phyloP scores from a whole-genome alignment of 2,888 invertebrate species.

The Eupeodes latifasciatus region DNA sequence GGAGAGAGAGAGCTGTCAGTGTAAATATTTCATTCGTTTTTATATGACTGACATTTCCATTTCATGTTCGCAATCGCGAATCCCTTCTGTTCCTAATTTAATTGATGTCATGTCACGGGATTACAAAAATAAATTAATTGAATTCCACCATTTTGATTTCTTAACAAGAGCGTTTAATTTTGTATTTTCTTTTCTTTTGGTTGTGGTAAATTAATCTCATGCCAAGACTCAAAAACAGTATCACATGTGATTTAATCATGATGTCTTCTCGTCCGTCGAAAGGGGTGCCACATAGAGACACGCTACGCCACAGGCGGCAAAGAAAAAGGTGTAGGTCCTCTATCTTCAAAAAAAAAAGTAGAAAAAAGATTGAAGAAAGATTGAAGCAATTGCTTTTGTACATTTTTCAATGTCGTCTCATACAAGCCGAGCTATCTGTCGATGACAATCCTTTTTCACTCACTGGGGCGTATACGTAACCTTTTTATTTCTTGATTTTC shows the following conservation, averaged over 20 bases:
- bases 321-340: background rate
- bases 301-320: background rate
- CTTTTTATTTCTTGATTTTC: slow-evolving; percentile 44
- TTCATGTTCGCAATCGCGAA: slow-evolving; percentile 53
- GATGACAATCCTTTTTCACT: slow-evolving; percentile 43
- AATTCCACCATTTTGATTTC: slow-evolving; percentile 50
- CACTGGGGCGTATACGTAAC: slow-evolving; percentile 73
- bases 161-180: slow-evolving; percentile 38
- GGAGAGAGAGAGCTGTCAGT: background rate
- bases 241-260: slow-evolving; percentile 50
- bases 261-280: background rate
- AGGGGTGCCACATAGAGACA: background rate
- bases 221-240: slow-evolving; percentile 48
- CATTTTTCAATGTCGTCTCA: slow-evolving; percentile 43
- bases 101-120: slow-evolving; percentile 69
- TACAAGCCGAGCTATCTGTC: slow-evolving; percentile 28
- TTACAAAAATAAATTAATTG: slow-evolving; percentile 3
- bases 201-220: slow-evolving; percentile 61
- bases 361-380: slow-evolving; percentile 24
- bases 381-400: slow-evolving; percentile 31
- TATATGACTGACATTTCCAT: slow-evolving; percentile 68
- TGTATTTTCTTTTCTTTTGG: background rate
- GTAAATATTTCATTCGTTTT: slow-evolving; percentile 62
- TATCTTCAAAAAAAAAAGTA: slow-evolving; percentile 1
- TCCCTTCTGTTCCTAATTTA: slow-evolving; percentile 68